Percentiles rank a stretch among this genome's conserved stretches.
Conservation (phyloP, 2,797 vertebrate genomes). For the Chelon labrosus region DNA sequence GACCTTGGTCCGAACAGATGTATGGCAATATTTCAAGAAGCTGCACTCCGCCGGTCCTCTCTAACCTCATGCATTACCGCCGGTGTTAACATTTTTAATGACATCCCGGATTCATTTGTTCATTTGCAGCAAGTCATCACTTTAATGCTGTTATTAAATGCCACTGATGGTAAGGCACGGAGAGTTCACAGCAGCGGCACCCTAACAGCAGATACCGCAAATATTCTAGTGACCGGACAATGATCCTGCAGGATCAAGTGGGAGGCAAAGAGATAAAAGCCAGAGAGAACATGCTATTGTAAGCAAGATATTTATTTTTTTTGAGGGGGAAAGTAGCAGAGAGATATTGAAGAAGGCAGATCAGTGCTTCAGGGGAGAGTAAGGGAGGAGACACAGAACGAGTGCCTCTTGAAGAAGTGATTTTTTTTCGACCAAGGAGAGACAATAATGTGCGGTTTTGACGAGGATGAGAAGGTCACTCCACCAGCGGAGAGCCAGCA, state of each 20-base stretch:
- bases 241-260: constrained; percentile 45
- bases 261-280: constrained; percentile 43
- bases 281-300: constrained; percentile 27
- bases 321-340: constrained; percentile 8
- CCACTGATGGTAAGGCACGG: background rate
- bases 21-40: constrained; percentile 24
- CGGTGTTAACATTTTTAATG: constrained; percentile 21
- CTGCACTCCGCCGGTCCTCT: constrained; percentile 5
- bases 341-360: constrained; percentile 49
- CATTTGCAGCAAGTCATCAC: background rate
- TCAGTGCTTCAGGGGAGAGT: constrained; percentile 29
- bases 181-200: constrained; percentile 12
- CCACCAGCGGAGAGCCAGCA: constrained; percentile 34
- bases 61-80: background rate
- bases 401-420: constrained; percentile 35
- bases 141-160: constrained; percentile 21
- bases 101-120: constrained; percentile 34
- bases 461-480: constrained; percentile 57
- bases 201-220: constrained; percentile 14
- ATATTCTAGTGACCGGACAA: constrained; percentile 29
- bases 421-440: constrained; percentile 13
- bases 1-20: constrained; percentile 63
- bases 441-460: constrained; percentile 26
- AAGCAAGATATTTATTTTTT: background rate
- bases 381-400: constrained; percentile 2